Evolutionary conservation across 2,888 invertebrate species (phyloP).

Genomic region (Ophioninae sp.): DNA sequence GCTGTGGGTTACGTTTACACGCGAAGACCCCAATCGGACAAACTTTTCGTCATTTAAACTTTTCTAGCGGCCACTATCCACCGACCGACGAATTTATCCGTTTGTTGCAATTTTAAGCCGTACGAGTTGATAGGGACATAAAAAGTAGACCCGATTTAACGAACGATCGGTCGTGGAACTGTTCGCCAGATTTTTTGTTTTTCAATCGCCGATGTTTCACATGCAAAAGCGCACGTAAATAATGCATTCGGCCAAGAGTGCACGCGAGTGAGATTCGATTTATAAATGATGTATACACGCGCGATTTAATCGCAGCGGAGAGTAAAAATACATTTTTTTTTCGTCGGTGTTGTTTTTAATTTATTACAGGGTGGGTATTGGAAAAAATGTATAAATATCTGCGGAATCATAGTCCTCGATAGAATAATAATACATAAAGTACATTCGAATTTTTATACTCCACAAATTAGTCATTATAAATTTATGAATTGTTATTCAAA

Average conservation of each 20-base stretch:
- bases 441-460: too few relatives aligned
- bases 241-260: background rate
- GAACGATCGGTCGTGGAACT: background rate
- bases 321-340: background rate
- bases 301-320: background rate
- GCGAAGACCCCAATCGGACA: constrained; percentile 11
- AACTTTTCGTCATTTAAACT: constrained; percentile 16
- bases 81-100: constrained; percentile 16
- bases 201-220: constrained; percentile 3
- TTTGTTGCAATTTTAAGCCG: constrained; percentile 12
- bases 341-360: too few relatives aligned
- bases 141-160: background rate
- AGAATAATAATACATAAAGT: too few relatives aligned
- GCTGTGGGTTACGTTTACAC: background rate
- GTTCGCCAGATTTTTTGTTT: background rate
- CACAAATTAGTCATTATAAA: too few relatives aligned
- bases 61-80: background rate
- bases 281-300: background rate
- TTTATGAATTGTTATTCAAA: too few relatives aligned
- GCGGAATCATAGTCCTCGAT: too few relatives aligned
- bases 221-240: background rate
- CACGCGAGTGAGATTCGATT: background rate
- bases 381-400: too few relatives aligned
- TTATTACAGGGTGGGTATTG: too few relatives aligned
- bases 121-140: background rate